Base-by-base conservation (phyloP, 2,888 invertebrate species). In the Hydriomena furcata region DNA sequence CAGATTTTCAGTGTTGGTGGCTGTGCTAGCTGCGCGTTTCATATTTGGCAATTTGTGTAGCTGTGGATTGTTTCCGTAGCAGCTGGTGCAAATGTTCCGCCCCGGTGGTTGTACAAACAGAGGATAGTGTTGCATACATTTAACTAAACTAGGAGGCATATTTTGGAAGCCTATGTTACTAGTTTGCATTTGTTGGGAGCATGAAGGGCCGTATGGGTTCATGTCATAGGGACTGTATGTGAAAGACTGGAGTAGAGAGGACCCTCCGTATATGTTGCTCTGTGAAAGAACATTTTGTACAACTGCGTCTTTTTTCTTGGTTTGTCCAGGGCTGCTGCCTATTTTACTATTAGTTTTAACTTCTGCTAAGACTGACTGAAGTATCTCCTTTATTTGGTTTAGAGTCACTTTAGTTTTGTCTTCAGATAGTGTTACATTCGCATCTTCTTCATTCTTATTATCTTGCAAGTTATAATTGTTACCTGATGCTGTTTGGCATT, bases 351-450 rank as follows among this genome's bases (percentile, higher is more conserved):
- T 81, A 1, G 76, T 77, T 68, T 86, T 88, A 0, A 89, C 82
- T 73, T 87, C 85, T 6, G 71, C 67, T 27, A 89, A 58, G 5
- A 89, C 86, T 0, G 82, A 73, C 57, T 86, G 82, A 24, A 89
- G 62, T 48, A 88, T 85, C 55, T 38, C 70, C 61, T 87, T 88
- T 37, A 88, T 88, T 68, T 88, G 82, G 56, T 80, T 76, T 11
- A 89, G 65, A 5, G 83, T 82, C 8, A 62, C 64, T 56, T 83
- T 81, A 8, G 85, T 83, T 68, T 79, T 84, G 31, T 67, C 70
- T 10, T 76, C 71, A 11, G 30, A 10, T 13, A 8, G 8, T 7
- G 25, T 21, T 20, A 57, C 60, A 4, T 55, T 58, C 8, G 31
- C 25, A 17, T 24, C n/a, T 5, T 27, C 6, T 8, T 32, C 24